Evolutionary conservation across 2,888 invertebrate species (phyloP).

Genomic region (Melipona beecheii): DNA sequence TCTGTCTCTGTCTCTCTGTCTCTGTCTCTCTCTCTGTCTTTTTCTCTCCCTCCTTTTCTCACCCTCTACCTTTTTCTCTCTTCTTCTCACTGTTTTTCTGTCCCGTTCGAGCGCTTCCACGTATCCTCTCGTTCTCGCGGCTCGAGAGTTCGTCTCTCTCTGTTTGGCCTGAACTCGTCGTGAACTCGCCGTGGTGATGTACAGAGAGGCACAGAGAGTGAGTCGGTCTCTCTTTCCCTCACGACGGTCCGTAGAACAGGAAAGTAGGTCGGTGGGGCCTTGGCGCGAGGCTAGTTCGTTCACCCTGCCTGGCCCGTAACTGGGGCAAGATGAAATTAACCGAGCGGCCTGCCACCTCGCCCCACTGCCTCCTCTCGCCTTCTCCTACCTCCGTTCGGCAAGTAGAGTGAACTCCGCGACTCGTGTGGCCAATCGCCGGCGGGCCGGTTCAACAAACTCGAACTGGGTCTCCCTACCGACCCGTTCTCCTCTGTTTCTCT

Average conservation of each 20-base stretch:
- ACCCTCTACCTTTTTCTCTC: slow-evolving; percentile 51
- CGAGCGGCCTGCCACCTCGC: slow-evolving; percentile 77
- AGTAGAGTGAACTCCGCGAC: slow-evolving; percentile 75
- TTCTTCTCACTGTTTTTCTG: slow-evolving; percentile 48
- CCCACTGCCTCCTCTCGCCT: slow-evolving; percentile 50
- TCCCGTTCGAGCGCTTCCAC: slow-evolving; percentile 53
- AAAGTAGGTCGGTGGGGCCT: slow-evolving; percentile 84
- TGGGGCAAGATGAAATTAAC: slow-evolving; percentile 88
- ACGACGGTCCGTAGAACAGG: slow-evolving; percentile 69
- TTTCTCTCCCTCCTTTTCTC: slow-evolving; percentile 37
- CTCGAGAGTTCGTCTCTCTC: slow-evolving; percentile 31
- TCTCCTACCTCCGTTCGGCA: slow-evolving; percentile 60
- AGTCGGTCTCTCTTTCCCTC: slow-evolving; percentile 57
- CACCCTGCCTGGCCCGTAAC: slow-evolving; percentile 86
- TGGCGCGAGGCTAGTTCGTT: slow-evolving; percentile 87
- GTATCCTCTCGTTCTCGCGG: slow-evolving; percentile 48
- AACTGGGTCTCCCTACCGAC: slow-evolving; percentile 79
- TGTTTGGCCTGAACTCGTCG: slow-evolving; percentile 50
- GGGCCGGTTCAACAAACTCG: slow-evolving; percentile 83
- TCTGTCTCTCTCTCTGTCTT: slow-evolving; percentile 52
- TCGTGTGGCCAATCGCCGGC: slow-evolving; percentile 81
- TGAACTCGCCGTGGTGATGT: slow-evolving; percentile 45
- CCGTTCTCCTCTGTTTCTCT: slow-evolving; percentile 53
- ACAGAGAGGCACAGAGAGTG: slow-evolving; percentile 19
- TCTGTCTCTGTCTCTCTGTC: slow-evolving; percentile 14